A percentile compares a stretch with the other conserved stretches of the same genome.
Evolutionary conservation across 2,797 vertebrate genomes (phyloP).

Genomic region (Pagetopsis macropterus): DNA sequence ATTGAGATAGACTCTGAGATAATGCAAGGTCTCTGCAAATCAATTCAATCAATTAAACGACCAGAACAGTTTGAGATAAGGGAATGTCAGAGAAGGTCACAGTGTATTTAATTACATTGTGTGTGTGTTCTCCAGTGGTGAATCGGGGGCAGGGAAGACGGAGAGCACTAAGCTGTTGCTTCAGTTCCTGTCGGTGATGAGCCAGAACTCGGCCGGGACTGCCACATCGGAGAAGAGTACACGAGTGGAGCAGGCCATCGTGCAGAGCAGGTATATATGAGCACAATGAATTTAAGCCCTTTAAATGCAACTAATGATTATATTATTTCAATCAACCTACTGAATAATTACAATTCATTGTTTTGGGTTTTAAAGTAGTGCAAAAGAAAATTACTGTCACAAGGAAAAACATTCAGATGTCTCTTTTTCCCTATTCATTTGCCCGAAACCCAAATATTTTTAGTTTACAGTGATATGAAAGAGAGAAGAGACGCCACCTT

Average conservation of each 20-base stretch:
- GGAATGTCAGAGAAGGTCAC: conserved; percentile 74
- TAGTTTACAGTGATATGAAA: background rate
- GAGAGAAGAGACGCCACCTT: background rate
- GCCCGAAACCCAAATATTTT: background rate
- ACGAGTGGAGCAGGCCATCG: conserved; percentile 90
- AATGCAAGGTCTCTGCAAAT: conserved; percentile 43
- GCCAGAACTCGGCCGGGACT: conserved; percentile 87
- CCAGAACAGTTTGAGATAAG: conserved; percentile 40
- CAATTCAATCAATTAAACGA: conserved; percentile 54
- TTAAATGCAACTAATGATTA: no score
- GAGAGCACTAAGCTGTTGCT: conserved; percentile 94
- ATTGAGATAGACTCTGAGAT: conserved; percentile 30
- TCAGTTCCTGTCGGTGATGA: conserved; percentile 94
- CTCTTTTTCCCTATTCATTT: no score
- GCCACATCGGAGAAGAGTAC: conserved; percentile 84
- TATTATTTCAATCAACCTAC: no score
- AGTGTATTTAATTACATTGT: conserved; percentile 50
- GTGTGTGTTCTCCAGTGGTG: conserved; percentile 82
- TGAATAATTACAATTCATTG: no score
- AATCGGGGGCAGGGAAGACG: conserved; percentile 94
- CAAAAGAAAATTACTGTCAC: no score
- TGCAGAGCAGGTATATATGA: conserved; percentile 90
- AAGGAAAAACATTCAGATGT: no score
- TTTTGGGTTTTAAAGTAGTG: no score
- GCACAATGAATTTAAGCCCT: background rate